Percentiles rank a stretch among this genome's conserved stretches.
These are phyloP conservation scores for Falco columbarius DNA, from an alignment of 2,797 vertebrate species.

Conservation along the genomic window DNA sequence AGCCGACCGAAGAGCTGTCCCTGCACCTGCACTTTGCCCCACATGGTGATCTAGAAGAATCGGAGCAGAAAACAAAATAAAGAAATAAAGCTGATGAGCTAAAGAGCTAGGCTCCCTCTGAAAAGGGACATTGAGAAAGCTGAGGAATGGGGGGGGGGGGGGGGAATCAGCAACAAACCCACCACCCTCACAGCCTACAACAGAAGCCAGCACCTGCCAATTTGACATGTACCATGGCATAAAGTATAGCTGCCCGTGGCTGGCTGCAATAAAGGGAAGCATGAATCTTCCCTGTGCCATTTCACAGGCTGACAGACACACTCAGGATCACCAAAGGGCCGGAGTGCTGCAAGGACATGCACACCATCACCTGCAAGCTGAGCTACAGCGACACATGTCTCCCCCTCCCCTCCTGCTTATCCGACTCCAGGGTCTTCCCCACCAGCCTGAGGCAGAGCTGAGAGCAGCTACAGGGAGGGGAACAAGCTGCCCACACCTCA, in stretches of 20 bases:
- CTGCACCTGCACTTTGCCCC: not conserved
- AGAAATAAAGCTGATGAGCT: not conserved
- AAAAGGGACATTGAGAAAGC: not conserved
- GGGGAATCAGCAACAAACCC: not conserved
- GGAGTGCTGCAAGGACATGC: not conserved
- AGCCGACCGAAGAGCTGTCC: not conserved
- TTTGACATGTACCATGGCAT: not conserved
- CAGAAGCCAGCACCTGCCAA: not conserved
- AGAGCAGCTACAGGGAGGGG: not conserved
- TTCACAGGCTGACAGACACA: not conserved
- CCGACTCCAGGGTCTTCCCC: fast-evolving
- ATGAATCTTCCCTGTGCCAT: not conserved
- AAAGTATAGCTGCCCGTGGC: fast-evolving
- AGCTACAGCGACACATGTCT: not conserved
- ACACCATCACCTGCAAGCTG: fast-evolving
- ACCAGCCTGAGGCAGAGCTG: not conserved
- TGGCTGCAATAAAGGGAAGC: not conserved
- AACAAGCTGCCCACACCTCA: not conserved
- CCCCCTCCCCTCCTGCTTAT: not conserved
- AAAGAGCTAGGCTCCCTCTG: not conserved
- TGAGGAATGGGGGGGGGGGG: not conserved
- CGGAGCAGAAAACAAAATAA: not conserved
- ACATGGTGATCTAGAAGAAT: not conserved
- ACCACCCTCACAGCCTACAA: not conserved
- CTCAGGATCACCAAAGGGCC: not conserved